These are phyloP conservation scores for Oreochromis spilurus DNA, from an alignment of 2,113 vertebrate genomes.

Conservation along the genomic window DNA sequence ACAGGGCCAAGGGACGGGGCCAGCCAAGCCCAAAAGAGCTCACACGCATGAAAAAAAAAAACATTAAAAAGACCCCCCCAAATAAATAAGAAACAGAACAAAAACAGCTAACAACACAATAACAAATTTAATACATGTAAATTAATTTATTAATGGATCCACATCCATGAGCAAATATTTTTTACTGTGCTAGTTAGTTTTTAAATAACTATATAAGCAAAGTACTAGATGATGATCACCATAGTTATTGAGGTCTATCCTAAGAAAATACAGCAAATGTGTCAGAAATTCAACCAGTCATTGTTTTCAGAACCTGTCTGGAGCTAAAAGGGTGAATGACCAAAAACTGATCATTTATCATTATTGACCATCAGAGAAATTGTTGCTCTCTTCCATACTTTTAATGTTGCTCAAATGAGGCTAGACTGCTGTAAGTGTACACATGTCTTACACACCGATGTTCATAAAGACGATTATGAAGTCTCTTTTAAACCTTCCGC, in stretches of 20 bases:
- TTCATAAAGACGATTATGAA: neutral
- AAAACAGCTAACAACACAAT: neutral
- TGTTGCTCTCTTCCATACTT: neutral
- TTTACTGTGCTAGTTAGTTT: neutral
- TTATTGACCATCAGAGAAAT: neutral
- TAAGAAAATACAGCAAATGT: neutral
- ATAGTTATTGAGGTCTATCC: neutral
- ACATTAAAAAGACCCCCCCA: neutral
- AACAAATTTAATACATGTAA: neutral
- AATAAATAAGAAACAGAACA: neutral
- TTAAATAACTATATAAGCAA: neutral
- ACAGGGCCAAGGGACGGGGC: constrained; percentile 42
- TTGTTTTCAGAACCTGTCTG: neutral
- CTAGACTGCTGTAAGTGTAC: neutral
- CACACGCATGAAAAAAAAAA: neutral
- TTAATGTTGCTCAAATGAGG: neutral
- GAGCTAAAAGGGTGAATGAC: neutral
- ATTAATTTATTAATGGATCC: neutral
- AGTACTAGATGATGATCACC: neutral
- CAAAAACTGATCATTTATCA: neutral
- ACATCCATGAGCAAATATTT: neutral
- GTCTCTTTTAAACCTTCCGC: neutral
- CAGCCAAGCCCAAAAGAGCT: constrained; percentile 47
- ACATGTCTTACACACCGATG: neutral
- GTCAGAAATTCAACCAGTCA: neutral